phyloP scores from a whole-genome alignment of 2,113 vertebrate genomes.

The Rynchops niger region DNA sequence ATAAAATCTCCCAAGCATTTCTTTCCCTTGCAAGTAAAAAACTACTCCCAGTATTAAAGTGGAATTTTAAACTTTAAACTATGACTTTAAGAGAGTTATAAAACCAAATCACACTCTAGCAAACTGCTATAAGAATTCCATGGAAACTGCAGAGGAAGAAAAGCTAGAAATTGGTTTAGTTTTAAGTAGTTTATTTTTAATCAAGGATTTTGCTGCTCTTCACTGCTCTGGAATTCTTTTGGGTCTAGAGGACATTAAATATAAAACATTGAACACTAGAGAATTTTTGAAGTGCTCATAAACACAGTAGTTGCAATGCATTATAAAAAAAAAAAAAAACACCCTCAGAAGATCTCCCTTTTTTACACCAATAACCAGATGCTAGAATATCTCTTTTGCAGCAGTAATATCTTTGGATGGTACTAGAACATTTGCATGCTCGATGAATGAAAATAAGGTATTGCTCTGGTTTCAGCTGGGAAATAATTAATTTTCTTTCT shows the following conservation, averaged over 20 bases:
- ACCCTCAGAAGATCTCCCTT: not conserved
- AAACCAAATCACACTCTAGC: not conserved
- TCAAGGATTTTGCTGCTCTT: slow-evolving; percentile 1
- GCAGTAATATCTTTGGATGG: not conserved
- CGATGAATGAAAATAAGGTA: slow-evolving; percentile 2
- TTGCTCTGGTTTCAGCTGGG: not conserved
- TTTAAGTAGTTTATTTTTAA: slow-evolving; percentile 64
- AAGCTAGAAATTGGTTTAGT: not conserved
- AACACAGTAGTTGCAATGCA: slow-evolving; percentile 36
- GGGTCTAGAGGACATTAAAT: slow-evolving; percentile 48
- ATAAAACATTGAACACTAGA: slow-evolving; percentile 47
- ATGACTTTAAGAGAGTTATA: not conserved
- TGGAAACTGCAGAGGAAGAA: slow-evolving; percentile 15
- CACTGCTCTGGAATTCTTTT: slow-evolving; percentile 36
- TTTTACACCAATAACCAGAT: slow-evolving; percentile 30
- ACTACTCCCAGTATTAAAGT: not conserved
- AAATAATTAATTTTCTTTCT: not conserved
- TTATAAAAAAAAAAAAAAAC: not conserved
- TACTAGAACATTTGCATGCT: slow-evolving; percentile 41
- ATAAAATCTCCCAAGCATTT: not conserved
- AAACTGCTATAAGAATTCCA: slow-evolving; percentile 3
- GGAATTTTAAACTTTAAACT: slow-evolving; percentile 2
- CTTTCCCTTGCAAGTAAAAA: not conserved
- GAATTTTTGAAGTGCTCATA: slow-evolving; percentile 58
- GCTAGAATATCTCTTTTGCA: slow-evolving; percentile 28